These are phyloP conservation scores for Tragelaphus buxtoni DNA, from an alignment of 2,113 vertebrate species.

Conservation along the genomic window DNA sequence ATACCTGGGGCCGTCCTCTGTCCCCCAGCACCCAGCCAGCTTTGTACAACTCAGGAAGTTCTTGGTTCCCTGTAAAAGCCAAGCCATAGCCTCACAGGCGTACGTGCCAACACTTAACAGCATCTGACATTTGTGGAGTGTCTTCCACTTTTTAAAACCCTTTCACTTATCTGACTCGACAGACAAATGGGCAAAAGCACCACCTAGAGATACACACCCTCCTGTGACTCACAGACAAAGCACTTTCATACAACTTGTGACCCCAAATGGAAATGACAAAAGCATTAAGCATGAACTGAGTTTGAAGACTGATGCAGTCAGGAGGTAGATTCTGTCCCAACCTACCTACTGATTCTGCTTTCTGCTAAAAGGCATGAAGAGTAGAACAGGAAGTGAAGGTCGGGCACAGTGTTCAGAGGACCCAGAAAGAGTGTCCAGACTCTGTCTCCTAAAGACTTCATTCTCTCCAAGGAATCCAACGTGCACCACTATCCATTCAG, in stretches of 20 bases:
- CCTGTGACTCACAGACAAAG: slow-evolving; percentile 22
- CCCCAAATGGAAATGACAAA: background rate
- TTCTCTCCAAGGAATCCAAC: background rate
- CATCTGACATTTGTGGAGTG: background rate
- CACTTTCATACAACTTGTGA: background rate
- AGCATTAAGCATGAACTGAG: background rate
- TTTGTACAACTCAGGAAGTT: background rate
- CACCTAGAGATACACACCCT: background rate
- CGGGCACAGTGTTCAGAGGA: background rate
- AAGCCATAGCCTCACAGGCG: background rate
- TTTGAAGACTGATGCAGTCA: background rate
- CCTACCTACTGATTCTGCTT: background rate
- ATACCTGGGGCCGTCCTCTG: background rate
- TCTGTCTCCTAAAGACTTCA: background rate
- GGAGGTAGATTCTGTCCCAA: background rate
- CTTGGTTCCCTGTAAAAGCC: background rate
- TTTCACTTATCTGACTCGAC: background rate
- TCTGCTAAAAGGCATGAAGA: background rate
- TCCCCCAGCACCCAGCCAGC: background rate
- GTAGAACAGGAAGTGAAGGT: background rate
- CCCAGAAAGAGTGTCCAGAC: background rate
- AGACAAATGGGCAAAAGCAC: background rate
- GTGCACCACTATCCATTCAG: background rate
- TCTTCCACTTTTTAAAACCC: background rate
- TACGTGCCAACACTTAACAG: background rate